Base-by-base conservation (phyloP, 1,140 invertebrate genomes). In the Berghia stephanieae region DNA sequence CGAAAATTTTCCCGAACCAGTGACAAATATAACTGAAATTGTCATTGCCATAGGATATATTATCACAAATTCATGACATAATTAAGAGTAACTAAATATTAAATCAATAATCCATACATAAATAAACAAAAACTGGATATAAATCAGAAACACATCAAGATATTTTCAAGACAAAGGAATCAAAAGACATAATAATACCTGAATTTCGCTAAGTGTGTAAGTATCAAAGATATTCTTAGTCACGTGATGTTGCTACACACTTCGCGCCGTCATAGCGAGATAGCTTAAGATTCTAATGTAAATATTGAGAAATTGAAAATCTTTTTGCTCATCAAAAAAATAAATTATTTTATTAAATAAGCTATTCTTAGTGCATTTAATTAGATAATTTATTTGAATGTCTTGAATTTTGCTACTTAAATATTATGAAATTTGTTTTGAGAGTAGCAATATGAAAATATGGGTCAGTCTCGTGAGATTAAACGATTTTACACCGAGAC, bases 231-330 rank as follows among this genome's bases (percentile, higher is more conserved):
- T n/a, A 67, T 67, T 67, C 60, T 67, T 67, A 63, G 68, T 76
- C 74, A 76, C 74, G 74, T 76, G 74, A 76, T 76, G 44, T 76
- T 76, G 74, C 68, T 76, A 76, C 74, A 75, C 55, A 46, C 42
- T 68, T 76, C 40, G 42, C 74, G 74, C 74, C 60, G 63, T 31
- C 27, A 10, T 49, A 49, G 34, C 74, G 74, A 34, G 34, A 63
- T n/a, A 6, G 36, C 21, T 5, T 34, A 34, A 27, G 49, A 57
- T 34, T 55, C 34, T 36, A 21, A 49, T 3, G 6, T 44, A 16
- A 49, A 31, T 49, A 49, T 52, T 49, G n/a, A n/a, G n/a, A n/a
- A n/a, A n/a, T n/a, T n/a, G n/a, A n/a, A n/a, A n/a, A n/a, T n/a
- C n/a, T n/a, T n/a, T n/a, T n/a, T n/a, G n/a, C n/a, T n/a, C n/a